phyloP scores from a whole-genome alignment of 64 coral and sea anemone genomes.

The Dendronephthya gigantea region DNA sequence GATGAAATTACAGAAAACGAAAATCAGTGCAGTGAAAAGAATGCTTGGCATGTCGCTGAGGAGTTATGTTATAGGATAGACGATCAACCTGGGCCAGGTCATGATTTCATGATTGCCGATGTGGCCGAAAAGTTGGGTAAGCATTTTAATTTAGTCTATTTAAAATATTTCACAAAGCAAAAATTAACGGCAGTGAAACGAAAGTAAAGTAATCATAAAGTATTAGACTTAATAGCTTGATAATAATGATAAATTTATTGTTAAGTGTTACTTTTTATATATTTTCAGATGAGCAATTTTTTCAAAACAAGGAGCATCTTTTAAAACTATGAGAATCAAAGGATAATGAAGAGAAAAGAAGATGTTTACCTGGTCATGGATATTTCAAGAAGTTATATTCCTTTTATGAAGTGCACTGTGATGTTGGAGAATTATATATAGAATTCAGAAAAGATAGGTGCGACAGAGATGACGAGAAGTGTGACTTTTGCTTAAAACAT shows the following conservation, averaged over 20 bases:
- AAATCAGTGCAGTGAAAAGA: not conserved
- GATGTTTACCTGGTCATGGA: not conserved
- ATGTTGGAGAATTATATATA: constrained; percentile 6
- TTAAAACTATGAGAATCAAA: constrained; percentile 14
- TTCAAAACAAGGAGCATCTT: not conserved
- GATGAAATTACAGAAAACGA: not conserved
- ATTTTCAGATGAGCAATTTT: constrained; percentile 14
- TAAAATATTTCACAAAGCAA: too few relatives aligned
- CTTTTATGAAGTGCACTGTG: constrained; percentile 4
- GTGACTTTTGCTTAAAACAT: not conserved
- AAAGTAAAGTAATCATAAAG: too few relatives aligned
- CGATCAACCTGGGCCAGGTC: not conserved
- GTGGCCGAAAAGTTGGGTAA: too few relatives aligned
- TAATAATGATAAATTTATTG: too few relatives aligned
- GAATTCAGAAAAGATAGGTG: not conserved
- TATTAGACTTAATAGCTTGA: too few relatives aligned
- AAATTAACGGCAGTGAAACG: too few relatives aligned
- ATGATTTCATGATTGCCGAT: too few relatives aligned
- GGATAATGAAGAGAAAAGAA: not conserved
- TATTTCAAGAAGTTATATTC: not conserved
- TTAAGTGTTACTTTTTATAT: not conserved
- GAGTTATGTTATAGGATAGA: not conserved
- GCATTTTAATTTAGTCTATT: too few relatives aligned
- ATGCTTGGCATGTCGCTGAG: not conserved
- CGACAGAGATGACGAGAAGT: not conserved